phyloP scores from a whole-genome alignment of 2,888 invertebrate species.

The Drosophila meridionalis region DNA sequence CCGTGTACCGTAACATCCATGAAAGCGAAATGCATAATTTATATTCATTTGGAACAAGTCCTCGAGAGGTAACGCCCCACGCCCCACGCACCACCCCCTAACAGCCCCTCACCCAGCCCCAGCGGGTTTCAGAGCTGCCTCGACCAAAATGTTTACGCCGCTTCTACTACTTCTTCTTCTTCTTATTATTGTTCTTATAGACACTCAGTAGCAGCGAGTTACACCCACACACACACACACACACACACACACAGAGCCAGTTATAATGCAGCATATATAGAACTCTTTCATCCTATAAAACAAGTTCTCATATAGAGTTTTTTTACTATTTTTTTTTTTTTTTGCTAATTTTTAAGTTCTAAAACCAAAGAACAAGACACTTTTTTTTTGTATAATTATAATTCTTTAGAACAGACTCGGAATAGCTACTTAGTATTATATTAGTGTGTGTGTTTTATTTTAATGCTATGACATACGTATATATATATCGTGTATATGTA shows the following conservation, averaged over 20 bases:
- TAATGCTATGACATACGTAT: slow-evolving; percentile 24
- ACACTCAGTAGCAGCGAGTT: slow-evolving; percentile 28
- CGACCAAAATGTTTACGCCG: neutral
- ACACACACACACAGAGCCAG: slow-evolving; percentile 28
- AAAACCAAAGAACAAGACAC: slow-evolving; percentile 80
- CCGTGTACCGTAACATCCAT: slow-evolving; percentile 58
- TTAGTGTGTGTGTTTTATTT: slow-evolving; percentile 67
- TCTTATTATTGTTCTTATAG: neutral
- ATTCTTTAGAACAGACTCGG: slow-evolving; percentile 55
- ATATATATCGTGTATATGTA: slow-evolving; percentile 20
- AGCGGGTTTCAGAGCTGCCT: neutral
- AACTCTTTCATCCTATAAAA: slow-evolving; percentile 29
- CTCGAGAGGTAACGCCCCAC: slow-evolving; percentile 6
- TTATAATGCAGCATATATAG: slow-evolving; percentile 28
- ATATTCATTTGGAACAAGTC: slow-evolving; percentile 32
- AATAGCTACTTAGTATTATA: slow-evolving; percentile 64
- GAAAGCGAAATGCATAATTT: slow-evolving; percentile 50
- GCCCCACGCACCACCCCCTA: slow-evolving; percentile 3
- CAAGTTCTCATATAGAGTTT: slow-evolving; percentile 19
- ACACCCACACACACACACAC: slow-evolving; percentile 20
- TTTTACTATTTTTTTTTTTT: slow-evolving; percentile 21
- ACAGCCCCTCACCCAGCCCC: neutral
- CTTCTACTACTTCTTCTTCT: neutral
- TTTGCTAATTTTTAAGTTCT: slow-evolving; percentile 75
- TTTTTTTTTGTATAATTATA: slow-evolving; percentile 58